Evolutionary conservation across 2,888 invertebrate species (phyloP).

Genomic region (Sericinus montela): DNA sequence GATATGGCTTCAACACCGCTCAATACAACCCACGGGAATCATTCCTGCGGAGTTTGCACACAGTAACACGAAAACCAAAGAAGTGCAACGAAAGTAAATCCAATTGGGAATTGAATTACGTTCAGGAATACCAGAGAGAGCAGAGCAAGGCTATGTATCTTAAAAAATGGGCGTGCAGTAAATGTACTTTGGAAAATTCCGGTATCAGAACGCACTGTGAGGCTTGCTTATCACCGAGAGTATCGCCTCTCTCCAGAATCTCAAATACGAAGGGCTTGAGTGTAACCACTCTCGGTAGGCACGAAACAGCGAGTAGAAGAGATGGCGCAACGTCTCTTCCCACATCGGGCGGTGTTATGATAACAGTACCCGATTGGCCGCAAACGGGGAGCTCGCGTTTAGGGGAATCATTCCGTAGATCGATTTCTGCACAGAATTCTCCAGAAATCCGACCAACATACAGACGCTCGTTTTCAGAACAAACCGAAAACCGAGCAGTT

Average conservation of each 20-base stretch:
- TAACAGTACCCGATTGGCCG: constrained; percentile 83
- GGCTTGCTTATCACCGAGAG: constrained; percentile 85
- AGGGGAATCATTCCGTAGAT: constrained; percentile 53
- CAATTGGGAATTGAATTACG: constrained; percentile 72
- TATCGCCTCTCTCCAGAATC: constrained; percentile 54
- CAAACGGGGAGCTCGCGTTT: constrained; percentile 51
- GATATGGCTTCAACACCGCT: constrained; percentile 50
- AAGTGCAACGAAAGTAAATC: constrained; percentile 67
- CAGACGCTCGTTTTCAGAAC: constrained; percentile 69
- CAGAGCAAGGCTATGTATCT: constrained; percentile 62
- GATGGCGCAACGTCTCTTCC: constrained; percentile 68
- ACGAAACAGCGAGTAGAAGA: constrained; percentile 50
- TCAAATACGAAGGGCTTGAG: constrained; percentile 65
- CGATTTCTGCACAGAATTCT: constrained; percentile 67
- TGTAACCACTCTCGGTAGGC: constrained; percentile 67
- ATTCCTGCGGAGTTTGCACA: constrained; percentile 64
- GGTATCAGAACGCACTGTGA: constrained; percentile 83
- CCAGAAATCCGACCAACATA: constrained; percentile 71
- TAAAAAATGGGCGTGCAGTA: constrained; percentile 84
- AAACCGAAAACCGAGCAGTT: constrained; percentile 53
- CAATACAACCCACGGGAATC: constrained; percentile 60
- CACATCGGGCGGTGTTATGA: constrained; percentile 79
- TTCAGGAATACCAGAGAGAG: constrained; percentile 67
- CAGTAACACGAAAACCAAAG: constrained; percentile 69
- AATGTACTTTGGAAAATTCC: constrained; percentile 87